A percentile compares a stretch with the other conserved stretches of the same genome.
Evolutionary conservation across 2,797 vertebrate species (phyloP).

Genomic region (Acanthornis magna): DNA sequence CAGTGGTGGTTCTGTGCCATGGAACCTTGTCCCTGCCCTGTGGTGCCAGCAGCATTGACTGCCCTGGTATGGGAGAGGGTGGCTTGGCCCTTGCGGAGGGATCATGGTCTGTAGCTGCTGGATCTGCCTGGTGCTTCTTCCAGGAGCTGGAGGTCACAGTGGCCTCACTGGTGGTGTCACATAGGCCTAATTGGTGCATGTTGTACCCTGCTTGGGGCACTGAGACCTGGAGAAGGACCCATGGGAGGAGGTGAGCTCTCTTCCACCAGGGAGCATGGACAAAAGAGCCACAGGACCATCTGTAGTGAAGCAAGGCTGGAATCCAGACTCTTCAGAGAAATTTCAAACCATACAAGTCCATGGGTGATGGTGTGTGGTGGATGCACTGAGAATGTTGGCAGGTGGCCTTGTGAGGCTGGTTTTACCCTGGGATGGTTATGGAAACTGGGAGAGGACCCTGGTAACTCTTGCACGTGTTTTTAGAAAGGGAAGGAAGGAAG

Average conservation of each 20-base stretch:
- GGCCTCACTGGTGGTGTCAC: neutral
- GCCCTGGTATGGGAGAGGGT: neutral
- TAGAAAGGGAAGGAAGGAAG: neutral
- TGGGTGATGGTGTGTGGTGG: neutral
- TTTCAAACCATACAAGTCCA: rapidly evolving
- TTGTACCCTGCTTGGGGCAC: neutral
- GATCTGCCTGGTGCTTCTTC: neutral
- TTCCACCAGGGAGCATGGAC: neutral
- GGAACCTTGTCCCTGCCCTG: neutral
- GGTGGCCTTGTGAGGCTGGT: neutral
- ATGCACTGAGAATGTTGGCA: neutral
- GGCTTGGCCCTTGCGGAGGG: neutral
- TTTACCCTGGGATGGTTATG: neutral
- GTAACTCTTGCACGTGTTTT: neutral
- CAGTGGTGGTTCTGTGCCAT: neutral
- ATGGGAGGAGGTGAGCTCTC: neutral
- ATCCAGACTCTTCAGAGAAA: neutral
- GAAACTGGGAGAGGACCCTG: neutral
- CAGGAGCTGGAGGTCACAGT: neutral
- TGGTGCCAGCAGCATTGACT: neutral
- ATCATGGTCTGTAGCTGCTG: neutral
- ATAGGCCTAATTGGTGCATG: neutral
- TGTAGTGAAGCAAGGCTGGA: neutral
- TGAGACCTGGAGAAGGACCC: neutral
- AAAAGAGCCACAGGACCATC: neutral